phyloP scores from a whole-genome alignment of 2,888 invertebrate species.

The Limnephilus auricula region DNA sequence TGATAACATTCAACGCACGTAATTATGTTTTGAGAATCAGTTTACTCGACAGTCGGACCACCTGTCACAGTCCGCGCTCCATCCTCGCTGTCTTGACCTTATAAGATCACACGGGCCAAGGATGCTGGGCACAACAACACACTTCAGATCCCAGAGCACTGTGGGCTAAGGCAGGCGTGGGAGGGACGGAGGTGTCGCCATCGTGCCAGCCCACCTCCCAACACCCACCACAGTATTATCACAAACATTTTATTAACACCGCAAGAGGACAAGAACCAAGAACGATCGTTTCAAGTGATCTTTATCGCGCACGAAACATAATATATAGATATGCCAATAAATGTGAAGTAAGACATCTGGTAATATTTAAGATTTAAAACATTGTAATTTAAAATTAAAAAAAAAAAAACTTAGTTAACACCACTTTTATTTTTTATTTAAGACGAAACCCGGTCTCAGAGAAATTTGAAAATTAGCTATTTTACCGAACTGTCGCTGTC shows the following conservation, averaged over 20 bases:
- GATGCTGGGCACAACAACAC: background rate
- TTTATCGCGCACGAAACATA: background rate
- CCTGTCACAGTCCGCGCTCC: background rate
- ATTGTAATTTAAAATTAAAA: too few relatives aligned
- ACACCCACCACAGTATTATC: background rate
- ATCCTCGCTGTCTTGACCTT: slow-evolving; percentile 11
- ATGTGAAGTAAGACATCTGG: background rate
- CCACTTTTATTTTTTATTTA: too few relatives aligned
- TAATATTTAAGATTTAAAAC: background rate
- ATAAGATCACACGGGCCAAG: slow-evolving; percentile 19
- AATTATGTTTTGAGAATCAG: background rate
- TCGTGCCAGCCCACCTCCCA: background rate
- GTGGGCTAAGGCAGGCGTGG: background rate
- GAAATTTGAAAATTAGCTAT: too few relatives aligned
- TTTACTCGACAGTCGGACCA: background rate
- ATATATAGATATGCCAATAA: background rate
- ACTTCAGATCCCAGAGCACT: background rate
- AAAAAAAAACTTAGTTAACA: too few relatives aligned
- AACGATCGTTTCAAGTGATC: background rate
- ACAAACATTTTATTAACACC: background rate
- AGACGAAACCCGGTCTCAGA: too few relatives aligned
- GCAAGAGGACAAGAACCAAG: background rate
- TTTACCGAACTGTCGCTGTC: too few relatives aligned
- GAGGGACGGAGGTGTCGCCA: slow-evolving; percentile 14
- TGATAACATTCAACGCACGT: background rate